These are phyloP conservation scores for Tiliqua scincoides DNA, from an alignment of 2,113 vertebrate species.

Conservation along the genomic window DNA sequence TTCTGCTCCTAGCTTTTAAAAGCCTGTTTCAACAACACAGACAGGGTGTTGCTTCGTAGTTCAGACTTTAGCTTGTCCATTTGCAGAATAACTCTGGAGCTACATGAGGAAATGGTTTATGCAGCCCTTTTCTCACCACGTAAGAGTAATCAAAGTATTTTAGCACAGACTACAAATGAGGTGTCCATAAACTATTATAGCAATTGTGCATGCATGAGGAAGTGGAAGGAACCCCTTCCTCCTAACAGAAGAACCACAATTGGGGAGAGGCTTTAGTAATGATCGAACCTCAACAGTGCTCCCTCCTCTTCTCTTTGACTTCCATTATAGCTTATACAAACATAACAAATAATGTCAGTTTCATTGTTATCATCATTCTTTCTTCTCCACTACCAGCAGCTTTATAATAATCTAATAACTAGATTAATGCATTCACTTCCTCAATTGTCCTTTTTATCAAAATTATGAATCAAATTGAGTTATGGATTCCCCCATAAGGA, in stretches of 20 bases:
- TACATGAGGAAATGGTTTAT: not conserved
- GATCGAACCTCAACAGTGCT: not conserved
- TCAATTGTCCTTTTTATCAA: not conserved
- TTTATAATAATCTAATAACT: not conserved
- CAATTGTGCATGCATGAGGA: too few species aligned
- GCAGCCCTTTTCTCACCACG: not conserved
- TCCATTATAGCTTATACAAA: not conserved
- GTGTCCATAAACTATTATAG: not conserved
- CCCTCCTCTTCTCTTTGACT: not conserved
- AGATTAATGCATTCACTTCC: not conserved
- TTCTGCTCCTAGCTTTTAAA: conserved; percentile 16
- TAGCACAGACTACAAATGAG: not conserved
- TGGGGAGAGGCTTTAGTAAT: not conserved
- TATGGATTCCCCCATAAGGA: not conserved
- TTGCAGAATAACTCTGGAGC: not conserved
- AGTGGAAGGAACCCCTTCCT: not conserved
- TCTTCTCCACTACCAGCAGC: not conserved
- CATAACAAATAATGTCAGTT: not conserved
- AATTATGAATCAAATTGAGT: not conserved
- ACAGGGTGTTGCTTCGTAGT: conserved; percentile 9
- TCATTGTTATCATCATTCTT: not conserved
- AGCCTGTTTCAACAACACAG: conserved; percentile 30
- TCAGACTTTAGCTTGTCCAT: not conserved
- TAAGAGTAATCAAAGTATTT: not conserved
- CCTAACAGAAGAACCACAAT: not conserved